Percentiles rank a stretch among this genome's conserved stretches.
phyloP scores from a whole-genome alignment of 2,113 vertebrate genomes.

The Vombatus ursinus region DNA sequence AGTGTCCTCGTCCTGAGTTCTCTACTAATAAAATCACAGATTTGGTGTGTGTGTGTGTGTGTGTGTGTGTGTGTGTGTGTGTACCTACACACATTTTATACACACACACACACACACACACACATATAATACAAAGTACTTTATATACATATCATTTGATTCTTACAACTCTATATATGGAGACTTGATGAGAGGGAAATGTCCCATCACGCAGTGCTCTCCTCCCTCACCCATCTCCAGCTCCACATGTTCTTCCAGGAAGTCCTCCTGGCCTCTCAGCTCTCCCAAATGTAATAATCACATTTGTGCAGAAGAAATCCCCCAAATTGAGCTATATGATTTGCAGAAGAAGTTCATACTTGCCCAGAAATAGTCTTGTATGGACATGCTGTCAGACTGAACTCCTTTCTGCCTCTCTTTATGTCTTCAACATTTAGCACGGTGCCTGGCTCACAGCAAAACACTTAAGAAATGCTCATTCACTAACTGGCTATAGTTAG shows the following conservation, averaged over 20 bases:
- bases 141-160: not conserved
- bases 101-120: no score
- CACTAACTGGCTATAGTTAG: not conserved
- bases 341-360: not conserved
- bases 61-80: no score
- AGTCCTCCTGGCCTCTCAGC: not conserved
- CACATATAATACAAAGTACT: not conserved
- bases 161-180: not conserved
- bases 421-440: not conserved
- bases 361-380: not conserved
- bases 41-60: no score
- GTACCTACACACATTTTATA: not conserved
- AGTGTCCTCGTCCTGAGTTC: not conserved
- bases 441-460: not conserved
- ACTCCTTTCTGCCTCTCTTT: not conserved
- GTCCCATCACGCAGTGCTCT: not conserved
- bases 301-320: slow-evolving; percentile 58
- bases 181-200: not conserved
- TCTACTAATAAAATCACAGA: not conserved
- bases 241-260: not conserved
- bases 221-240: not conserved
- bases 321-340: slow-evolving; percentile 59
- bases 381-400: not conserved
- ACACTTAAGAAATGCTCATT: not conserved
- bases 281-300: slow-evolving; percentile 19